phyloP scores from a whole-genome alignment of 2,113 vertebrate species.

The Rutilus rutilus region DNA sequence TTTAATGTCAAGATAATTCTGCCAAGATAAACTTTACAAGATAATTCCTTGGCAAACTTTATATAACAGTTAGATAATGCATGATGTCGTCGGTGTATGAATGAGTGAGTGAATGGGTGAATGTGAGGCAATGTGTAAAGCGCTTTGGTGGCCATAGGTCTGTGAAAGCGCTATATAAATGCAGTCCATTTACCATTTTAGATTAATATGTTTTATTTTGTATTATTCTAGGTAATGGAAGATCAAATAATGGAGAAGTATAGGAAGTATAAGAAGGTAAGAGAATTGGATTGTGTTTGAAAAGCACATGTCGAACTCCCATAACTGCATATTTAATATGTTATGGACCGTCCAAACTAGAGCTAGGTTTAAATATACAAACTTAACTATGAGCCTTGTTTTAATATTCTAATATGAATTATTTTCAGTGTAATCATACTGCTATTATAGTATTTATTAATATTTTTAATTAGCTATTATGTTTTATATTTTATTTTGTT shows the following conservation, averaged over 20 bases:
- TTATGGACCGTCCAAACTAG: background rate
- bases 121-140: no score
- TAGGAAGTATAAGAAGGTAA: conserved; percentile 84
- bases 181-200: no score
- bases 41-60: conserved; percentile 3
- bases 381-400: background rate
- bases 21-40: no score
- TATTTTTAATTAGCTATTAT: background rate
- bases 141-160: no score
- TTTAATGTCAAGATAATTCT: no score
- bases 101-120: no score
- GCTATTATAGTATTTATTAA: background rate
- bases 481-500: background rate
- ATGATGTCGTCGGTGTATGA: no score
- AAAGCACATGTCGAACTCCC: background rate
- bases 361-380: background rate
- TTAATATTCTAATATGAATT: background rate
- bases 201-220: conserved; percentile 11
- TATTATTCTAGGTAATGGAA: conserved; percentile 79
- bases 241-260: conserved; percentile 84
- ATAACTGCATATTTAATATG: background rate
- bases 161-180: no score
- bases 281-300: conserved; percentile 2
- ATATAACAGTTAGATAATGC: background rate
- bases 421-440: background rate